Evolutionary conservation across 2,888 invertebrate genomes (phyloP).

Genomic region (Scaptomyza caliginosa): DNA sequence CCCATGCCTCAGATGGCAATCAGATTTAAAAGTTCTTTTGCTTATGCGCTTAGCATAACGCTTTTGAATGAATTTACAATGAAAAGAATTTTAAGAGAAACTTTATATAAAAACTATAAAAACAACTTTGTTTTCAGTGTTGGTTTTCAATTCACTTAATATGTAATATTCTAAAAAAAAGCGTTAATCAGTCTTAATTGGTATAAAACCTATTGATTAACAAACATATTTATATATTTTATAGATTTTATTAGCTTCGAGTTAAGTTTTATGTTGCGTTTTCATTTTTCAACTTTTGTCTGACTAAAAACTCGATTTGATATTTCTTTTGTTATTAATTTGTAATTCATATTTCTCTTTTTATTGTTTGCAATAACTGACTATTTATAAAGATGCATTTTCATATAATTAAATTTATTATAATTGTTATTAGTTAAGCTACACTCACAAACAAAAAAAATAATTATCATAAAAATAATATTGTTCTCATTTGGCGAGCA

Average conservation of each 20-base stretch:
- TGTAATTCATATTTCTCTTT: too few relatives aligned
- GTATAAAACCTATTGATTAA: background rate
- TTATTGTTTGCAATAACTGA: too few relatives aligned
- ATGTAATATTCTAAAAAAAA: too few relatives aligned
- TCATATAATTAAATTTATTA: too few relatives aligned
- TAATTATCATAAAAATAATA: too few relatives aligned
- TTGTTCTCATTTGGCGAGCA: too few relatives aligned
- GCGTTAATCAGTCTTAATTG: background rate
- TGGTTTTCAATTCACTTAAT: too few relatives aligned
- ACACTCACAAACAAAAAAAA: too few relatives aligned
- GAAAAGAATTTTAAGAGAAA: background rate
- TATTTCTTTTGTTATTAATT: background rate
- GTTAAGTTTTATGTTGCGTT: background rate
- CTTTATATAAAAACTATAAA: too few relatives aligned
- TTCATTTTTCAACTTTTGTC: background rate
- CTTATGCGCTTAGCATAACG: background rate
- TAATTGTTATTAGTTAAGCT: too few relatives aligned
- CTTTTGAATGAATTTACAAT: background rate
- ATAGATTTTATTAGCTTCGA: background rate
- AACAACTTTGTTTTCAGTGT: too few relatives aligned
- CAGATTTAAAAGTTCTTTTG: slow-evolving; percentile 9
- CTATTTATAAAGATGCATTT: too few relatives aligned
- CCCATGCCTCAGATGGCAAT: slow-evolving; percentile 4
- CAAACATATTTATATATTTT: background rate
- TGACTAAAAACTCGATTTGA: background rate